A percentile compares a stretch with the other conserved stretches of the same genome.
These are phyloP conservation scores for Emydoidea blandingii DNA, from an alignment of 2,797 vertebrate genomes.

Conservation along the genomic window DNA sequence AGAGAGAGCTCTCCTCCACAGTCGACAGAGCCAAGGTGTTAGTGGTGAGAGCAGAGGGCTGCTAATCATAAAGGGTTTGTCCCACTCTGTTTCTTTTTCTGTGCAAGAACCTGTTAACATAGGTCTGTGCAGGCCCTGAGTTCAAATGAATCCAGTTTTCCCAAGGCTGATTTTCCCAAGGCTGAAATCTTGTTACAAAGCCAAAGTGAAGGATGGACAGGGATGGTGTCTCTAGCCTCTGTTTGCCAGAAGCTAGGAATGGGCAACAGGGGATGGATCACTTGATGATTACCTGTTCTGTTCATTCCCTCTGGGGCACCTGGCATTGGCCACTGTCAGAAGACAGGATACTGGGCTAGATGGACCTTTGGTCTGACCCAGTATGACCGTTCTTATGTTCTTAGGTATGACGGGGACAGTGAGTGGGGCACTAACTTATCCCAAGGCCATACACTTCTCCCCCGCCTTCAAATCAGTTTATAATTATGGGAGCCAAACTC, in stretches of 20 bases:
- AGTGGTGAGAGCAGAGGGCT: neutral
- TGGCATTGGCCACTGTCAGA: no score
- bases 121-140: neutral
- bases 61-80: neutral
- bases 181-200: neutral
- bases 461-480: neutral
- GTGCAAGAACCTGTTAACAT: neutral
- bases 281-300: no score
- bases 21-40: neutral
- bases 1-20: neutral
- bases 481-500: neutral
- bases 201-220: neutral
- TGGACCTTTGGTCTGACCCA: no score
- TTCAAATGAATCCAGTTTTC: neutral
- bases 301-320: no score
- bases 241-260: no score
- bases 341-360: no score
- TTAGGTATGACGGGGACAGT: neutral
- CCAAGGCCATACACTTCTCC: neutral
- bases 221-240: no score
- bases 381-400: no score
- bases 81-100: neutral
- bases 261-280: no score
- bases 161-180: neutral
- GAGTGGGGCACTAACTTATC: neutral